Evolutionary conservation across 1,140 invertebrate genomes (phyloP).

Genomic region (Philopotamus ludificatus): DNA sequence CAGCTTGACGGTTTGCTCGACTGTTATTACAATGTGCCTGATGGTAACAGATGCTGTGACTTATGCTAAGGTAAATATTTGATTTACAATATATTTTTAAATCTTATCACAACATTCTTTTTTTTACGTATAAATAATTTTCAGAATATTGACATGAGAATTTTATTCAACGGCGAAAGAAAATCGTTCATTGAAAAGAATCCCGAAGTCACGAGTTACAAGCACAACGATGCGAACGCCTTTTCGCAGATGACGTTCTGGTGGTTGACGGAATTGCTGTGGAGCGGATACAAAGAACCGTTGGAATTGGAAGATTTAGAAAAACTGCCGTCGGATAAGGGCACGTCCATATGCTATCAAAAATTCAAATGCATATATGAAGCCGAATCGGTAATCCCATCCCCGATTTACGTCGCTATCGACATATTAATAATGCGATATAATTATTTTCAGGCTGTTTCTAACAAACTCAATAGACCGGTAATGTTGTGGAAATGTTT

Average conservation of each 20-base stretch:
- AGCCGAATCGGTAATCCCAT: constrained; percentile 49
- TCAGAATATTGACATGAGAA: background rate
- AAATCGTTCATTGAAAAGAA: background rate
- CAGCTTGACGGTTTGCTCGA: constrained; percentile 2
- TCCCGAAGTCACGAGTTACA: constrained; percentile 39
- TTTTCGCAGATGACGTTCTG: constrained; percentile 74
- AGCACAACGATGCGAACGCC: constrained; percentile 63
- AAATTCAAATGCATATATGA: constrained; percentile 57
- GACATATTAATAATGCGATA: background rate
- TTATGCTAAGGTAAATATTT: background rate
- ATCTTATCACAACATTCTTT: too few species aligned
- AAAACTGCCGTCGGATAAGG: constrained; percentile 65
- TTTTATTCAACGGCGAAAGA: background rate
- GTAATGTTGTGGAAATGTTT: constrained; percentile 64
- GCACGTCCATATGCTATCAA: constrained; percentile 55
- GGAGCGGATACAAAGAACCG: constrained; percentile 64
- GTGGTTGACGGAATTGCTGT: constrained; percentile 71
- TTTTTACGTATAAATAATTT: too few species aligned
- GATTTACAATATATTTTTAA: too few species aligned
- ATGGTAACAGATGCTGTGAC: constrained; percentile 10
- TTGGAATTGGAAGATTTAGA: constrained; percentile 71
- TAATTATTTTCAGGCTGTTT: constrained; percentile 30
- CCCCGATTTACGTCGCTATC: background rate
- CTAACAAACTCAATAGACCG: constrained; percentile 19
- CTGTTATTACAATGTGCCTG: constrained; percentile 3